These are phyloP conservation scores for Hestina assimilis DNA, from an alignment of 1,140 invertebrate genomes.

Conservation along the genomic window DNA sequence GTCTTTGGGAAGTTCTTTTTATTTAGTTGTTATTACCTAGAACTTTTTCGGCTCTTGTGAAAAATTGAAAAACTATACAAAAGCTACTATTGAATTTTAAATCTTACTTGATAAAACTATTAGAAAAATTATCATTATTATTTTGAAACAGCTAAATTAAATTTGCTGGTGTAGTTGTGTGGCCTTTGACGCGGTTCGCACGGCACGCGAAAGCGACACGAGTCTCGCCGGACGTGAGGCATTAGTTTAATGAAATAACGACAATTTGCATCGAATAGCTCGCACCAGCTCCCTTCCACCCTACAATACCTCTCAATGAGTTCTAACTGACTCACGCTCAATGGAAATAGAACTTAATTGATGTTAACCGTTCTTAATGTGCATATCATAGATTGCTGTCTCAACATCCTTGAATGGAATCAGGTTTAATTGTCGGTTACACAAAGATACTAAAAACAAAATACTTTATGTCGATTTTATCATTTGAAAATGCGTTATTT, in stretches of 20 bases:
- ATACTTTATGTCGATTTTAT: too few relatives aligned
- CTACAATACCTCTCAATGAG: constrained; percentile 54
- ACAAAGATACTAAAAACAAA: neutral
- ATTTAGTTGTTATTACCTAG: too few relatives aligned
- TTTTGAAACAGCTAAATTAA: too few relatives aligned
- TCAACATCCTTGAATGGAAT: constrained; percentile 27
- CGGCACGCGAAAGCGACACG: constrained; percentile 31
- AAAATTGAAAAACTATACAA: too few relatives aligned
- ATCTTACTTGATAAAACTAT: too few relatives aligned
- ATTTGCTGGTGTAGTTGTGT: neutral
- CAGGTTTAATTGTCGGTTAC: constrained; percentile 3
- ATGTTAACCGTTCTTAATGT: constrained; percentile 50
- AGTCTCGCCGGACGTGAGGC: constrained; percentile 44
- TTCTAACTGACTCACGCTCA: constrained; percentile 59
- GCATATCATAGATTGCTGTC: constrained; percentile 29
- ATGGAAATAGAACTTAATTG: constrained; percentile 68
- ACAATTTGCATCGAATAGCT: constrained; percentile 59
- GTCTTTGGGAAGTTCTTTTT: too few relatives aligned
- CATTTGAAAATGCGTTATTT: too few relatives aligned
- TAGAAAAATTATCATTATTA: too few relatives aligned
- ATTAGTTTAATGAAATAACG: constrained; percentile 62
- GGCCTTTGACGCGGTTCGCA: constrained; percentile 2
- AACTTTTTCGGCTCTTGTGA: too few relatives aligned
- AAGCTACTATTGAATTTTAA: too few relatives aligned
- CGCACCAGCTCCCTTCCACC: constrained; percentile 30